These are phyloP conservation scores for Trichonephila clavipes DNA, from an alignment of 1,140 invertebrate genomes.

Conservation along the genomic window DNA sequence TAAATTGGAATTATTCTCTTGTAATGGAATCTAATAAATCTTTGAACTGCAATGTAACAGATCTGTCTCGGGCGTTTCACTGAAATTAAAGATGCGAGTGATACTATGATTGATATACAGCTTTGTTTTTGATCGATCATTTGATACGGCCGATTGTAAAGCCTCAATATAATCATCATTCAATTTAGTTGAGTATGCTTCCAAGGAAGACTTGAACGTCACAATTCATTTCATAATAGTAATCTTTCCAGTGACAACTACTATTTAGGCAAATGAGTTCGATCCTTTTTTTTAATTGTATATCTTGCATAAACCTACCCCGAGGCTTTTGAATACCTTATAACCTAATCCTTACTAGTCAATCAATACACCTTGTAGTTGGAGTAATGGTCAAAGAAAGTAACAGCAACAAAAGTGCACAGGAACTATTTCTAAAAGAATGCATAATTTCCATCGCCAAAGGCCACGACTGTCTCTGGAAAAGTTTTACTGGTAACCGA, in stretches of 20 bases:
- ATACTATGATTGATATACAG: not conserved
- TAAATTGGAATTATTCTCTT: too few relatives aligned
- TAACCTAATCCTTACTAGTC: conserved; percentile 19
- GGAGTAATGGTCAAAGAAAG: not conserved
- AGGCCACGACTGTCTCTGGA: conserved; percentile 14
- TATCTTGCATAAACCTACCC: not conserved
- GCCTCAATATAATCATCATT: not conserved
- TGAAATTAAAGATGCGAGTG: not conserved
- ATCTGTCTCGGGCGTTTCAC: not conserved
- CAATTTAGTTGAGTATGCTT: not conserved
- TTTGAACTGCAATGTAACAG: too few relatives aligned
- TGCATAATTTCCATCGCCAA: conserved; percentile 61
- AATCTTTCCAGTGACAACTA: conserved; percentile 32
- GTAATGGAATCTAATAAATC: too few relatives aligned
- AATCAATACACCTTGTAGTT: not conserved
- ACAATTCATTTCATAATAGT: not conserved
- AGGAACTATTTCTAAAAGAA: conserved; percentile 30
- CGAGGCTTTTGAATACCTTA: not conserved
- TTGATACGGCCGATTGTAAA: not conserved
- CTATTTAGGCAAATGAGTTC: conserved; percentile 39
- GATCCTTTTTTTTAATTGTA: not conserved
- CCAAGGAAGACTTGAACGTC: not conserved
- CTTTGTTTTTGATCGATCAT: not conserved
- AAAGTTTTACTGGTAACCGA: conserved; percentile 59
- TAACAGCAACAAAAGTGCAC: conserved; percentile 31